Conservation (phyloP, 2,113 vertebrate species). For the human region DNA sequence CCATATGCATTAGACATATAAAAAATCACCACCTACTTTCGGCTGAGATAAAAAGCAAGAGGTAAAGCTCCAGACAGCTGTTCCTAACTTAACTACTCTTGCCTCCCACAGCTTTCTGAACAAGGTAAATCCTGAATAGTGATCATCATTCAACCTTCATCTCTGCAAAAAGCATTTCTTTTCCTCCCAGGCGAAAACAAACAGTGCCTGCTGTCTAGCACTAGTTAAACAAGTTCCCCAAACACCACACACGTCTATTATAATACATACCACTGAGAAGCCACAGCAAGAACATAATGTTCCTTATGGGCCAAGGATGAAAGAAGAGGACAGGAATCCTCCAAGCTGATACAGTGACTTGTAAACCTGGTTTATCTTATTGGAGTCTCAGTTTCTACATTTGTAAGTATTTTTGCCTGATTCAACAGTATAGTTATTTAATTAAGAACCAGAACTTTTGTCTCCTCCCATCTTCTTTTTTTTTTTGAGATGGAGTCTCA, state of each 20-base stretch:
- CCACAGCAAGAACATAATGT: background rate
- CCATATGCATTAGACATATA: background rate
- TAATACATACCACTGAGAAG: background rate
- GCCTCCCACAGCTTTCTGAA: background rate
- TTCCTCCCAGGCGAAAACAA: background rate
- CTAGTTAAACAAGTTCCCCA: background rate
- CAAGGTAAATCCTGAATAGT: background rate
- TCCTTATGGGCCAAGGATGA: background rate
- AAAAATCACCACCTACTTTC: background rate
- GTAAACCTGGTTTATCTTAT: background rate
- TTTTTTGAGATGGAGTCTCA: too few species aligned
- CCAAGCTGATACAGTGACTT: background rate
- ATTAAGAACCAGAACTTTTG: background rate
- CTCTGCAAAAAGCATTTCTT: background rate
- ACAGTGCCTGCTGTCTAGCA: background rate
- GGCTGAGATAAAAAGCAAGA: background rate
- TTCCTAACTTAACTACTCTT: background rate
- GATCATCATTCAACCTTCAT: background rate
- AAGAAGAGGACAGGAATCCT: background rate
- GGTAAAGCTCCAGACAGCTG: background rate
- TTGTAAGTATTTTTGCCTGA: background rate
- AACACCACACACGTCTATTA: background rate
- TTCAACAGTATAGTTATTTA: background rate
- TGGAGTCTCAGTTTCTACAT: background rate
- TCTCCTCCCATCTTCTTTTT: background rate